These are phyloP conservation scores for Epizoanthus rinbou DNA, from an alignment of 92 coral and sea anemone species.

Conservation along the genomic window DNA sequence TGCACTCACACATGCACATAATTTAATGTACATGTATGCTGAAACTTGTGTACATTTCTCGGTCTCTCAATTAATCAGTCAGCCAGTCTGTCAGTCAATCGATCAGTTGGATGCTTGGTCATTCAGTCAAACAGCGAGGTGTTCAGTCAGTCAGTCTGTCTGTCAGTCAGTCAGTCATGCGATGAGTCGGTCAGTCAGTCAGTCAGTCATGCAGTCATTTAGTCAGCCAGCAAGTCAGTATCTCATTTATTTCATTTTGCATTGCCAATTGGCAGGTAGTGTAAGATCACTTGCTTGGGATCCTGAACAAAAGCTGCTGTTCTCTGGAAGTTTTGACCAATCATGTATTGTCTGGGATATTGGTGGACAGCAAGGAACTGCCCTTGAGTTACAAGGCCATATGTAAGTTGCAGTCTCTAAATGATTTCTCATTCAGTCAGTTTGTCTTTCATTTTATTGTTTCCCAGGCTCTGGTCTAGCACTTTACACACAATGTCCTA, in stretches of 20 bases:
- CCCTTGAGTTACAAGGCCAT: slow-evolving; percentile 98
- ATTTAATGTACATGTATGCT: too few relatives aligned
- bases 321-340: slow-evolving; percentile 98
- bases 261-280: slow-evolving; percentile 66
- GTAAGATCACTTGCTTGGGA: slow-evolving; percentile 97
- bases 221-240: too few relatives aligned
- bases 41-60: too few relatives aligned
- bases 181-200: too few relatives aligned
- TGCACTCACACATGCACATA: too few relatives aligned
- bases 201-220: not conserved
- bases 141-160: too few relatives aligned
- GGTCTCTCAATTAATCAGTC: too few relatives aligned
- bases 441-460: not conserved
- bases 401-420: slow-evolving; percentile 55
- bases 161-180: too few relatives aligned
- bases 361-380: slow-evolving; percentile 98
- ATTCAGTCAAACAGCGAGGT: too few relatives aligned
- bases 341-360: slow-evolving; percentile 97
- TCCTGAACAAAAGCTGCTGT: slow-evolving; percentile 80
- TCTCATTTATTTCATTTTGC: not conserved
- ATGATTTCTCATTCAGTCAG: not conserved
- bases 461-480: not conserved
- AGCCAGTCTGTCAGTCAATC: too few relatives aligned
- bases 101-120: too few relatives aligned
- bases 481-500: too few relatives aligned